These are phyloP conservation scores for Paraplagusia blochii DNA, from an alignment of 2,113 vertebrate species.

Conservation along the genomic window DNA sequence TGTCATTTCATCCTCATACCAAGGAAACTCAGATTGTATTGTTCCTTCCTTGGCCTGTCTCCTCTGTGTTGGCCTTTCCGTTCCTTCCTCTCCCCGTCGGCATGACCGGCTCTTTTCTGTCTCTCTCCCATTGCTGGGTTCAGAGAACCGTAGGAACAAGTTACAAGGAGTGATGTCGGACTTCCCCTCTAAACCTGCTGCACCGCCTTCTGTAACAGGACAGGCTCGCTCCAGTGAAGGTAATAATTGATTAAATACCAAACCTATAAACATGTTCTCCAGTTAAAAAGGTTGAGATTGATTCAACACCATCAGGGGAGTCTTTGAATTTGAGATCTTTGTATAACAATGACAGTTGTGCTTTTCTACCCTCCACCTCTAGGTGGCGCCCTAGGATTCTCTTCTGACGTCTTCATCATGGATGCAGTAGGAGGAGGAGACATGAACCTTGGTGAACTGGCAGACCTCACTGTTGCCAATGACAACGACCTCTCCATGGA, in stretches of 20 bases:
- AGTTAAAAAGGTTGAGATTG: constrained; percentile 28
- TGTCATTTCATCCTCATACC: constrained; percentile 7
- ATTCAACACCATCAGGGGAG: constrained; percentile 6
- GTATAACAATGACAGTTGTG: not conserved
- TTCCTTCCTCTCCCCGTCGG: constrained; percentile 39
- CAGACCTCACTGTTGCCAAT: constrained; percentile 91
- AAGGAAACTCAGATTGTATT: constrained; percentile 19
- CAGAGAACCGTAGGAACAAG: constrained; percentile 86
- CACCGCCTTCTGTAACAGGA: constrained; percentile 76
- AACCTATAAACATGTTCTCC: constrained; percentile 33
- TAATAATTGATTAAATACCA: constrained; percentile 51
- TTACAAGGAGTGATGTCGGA: constrained; percentile 87
- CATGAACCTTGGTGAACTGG: constrained; percentile 91
- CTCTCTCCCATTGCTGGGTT: constrained; percentile 66
- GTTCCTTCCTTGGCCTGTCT: constrained; percentile 25
- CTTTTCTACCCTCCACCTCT: constrained; percentile 43
- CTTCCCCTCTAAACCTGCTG: constrained; percentile 80
- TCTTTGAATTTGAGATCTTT: constrained; percentile 8
- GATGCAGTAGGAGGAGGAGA: constrained; percentile 85
- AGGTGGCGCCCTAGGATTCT: constrained; percentile 85
- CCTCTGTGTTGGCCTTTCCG: constrained; percentile 42
- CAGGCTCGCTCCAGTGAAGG: constrained; percentile 82
- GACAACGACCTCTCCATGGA: constrained; percentile 89
- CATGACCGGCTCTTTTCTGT: constrained; percentile 69
- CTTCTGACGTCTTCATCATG: constrained; percentile 90